Evolutionary conservation across 92 coral and sea anemone genomes (phyloP), one percentile per base, ranked within the genome.

Genomic region (Porites lobata): DNA sequence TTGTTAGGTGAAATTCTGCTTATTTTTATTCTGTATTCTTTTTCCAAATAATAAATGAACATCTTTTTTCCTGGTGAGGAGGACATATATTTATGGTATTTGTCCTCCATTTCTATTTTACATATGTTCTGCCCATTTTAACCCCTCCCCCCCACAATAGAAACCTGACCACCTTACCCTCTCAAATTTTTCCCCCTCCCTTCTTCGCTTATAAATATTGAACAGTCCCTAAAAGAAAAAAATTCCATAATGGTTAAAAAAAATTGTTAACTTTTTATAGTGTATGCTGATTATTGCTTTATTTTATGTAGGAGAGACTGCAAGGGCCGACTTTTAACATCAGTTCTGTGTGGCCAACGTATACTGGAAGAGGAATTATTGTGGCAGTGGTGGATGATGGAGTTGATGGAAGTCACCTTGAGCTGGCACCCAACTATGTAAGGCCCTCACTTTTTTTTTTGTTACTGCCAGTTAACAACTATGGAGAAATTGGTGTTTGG

Each of bases 351-450:
- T 29, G 32, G 32, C 32, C 32, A 29, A 29, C 32, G 32, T 29
- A 29, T 1, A 29, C 32, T 29, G 32, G 32, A 29, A 29, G 32
- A 29, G 32, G 32, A 29, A 29, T 29, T 29, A 29, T 29, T 29
- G 32, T 29, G 32, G 32, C 32, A 29, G 32, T 29, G 32, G 32
- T 29, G 32, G 32, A 29, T 29, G 32, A 29, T 29, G 32, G 32
- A 29, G 32, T 29, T 29, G 32, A 29, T 29, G 32, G 32, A 29
- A 29, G 32, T 29, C 32, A 29, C 22, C 86, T 67, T 65, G 89
- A 85, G 24, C 62, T 85, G 9, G 18, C 65, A 1, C 10, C 11
- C 4, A 85, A 85, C 69, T 85, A 85, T 47, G 89, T 85, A 85
- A 26, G 9, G 57, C 7, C 17, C 10, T 72, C 58, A 72, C 22